These are phyloP conservation scores for Propithecus perrieri DNA, from an alignment of 2,797 vertebrate genomes.

Conservation along the genomic window DNA sequence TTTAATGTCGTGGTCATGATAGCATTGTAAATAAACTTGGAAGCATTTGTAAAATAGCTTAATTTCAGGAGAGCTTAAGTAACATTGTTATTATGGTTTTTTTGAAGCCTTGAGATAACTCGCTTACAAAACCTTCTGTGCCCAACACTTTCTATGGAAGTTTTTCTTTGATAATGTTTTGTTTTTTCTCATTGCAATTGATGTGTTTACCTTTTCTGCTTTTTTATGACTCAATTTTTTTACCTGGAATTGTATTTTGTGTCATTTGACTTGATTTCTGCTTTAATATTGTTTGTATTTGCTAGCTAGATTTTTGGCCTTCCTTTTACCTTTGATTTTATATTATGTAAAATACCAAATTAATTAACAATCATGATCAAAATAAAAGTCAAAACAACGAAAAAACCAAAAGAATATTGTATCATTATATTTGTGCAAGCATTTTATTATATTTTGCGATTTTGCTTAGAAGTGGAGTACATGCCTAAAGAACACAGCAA, in stretches of 20 bases:
- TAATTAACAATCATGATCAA: not conserved
- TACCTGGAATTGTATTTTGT: not conserved
- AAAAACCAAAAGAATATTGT: not conserved
- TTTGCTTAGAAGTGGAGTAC: slow-evolving; percentile 4
- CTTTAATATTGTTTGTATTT: not conserved
- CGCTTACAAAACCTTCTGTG: not conserved
- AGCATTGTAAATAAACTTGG: not conserved
- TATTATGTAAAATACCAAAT: not conserved
- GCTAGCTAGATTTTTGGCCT: not conserved
- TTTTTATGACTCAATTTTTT: not conserved
- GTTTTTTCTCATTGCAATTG: not conserved
- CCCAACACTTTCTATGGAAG: not conserved
- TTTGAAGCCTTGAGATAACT: not conserved
- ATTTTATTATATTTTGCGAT: slow-evolving; percentile 52
- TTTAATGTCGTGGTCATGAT: not conserved
- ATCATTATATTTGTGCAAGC: not conserved
- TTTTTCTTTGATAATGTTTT: not conserved
- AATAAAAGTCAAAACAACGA: not conserved
- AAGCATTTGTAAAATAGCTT: not conserved
- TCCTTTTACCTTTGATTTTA: not conserved
- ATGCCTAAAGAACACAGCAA: not conserved
- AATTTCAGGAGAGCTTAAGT: not conserved
- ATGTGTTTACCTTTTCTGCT: not conserved
- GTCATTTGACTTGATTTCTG: not conserved
- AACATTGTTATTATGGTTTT: not conserved